Evolutionary conservation across 2,797 vertebrate genomes (phyloP), one percentile per base, ranked within the genome.

Genomic region (Anniella stebbinsi): DNA sequence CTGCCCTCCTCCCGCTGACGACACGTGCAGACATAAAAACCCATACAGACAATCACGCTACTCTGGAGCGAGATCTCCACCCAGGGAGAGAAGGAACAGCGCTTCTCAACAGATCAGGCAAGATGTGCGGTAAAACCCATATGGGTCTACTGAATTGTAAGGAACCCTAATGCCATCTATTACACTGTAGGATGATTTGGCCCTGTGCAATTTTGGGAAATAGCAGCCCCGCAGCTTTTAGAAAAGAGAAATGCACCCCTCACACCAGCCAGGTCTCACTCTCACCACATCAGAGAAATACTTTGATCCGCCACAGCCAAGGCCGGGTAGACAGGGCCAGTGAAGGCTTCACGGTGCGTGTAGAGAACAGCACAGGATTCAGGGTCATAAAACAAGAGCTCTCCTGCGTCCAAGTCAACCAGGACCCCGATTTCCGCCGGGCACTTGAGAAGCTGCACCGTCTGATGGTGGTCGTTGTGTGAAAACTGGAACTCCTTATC

Each of bases 401-500:
- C 98, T 70, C 98, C 98, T 2, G 95, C 98, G 0, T 95, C 96
- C 96, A 98, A 98, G 97, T 99, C 98, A 91, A 99, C 95, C 92
- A 99, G 95, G 60, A 99, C 92, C 3, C 98, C 98, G 1, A 99
- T 96, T 92, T 92, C 97, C 0, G 92, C 87, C 0, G 98, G 99
- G 81, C 96, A 96, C 81, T 81, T 97, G 88, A 97, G 94, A 78
- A 99, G 92, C 60, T 95, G 96, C 93, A 99, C 95, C 0, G 94
- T 90, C 87, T 94, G 92, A 0, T 97, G 97, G 69, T 95, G 97
- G 48, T 97, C 97, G 0, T 96, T 96, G 0, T 99, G 98, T 87
- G 98, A 98, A 96, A 98, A 99, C 18, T 97, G 96, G 96, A 98
- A 99, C 70, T 98, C 97, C 41, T 96, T 97, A 60, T 98, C 98